Conservation (phyloP, 2,888 invertebrate genomes). For the Eristalinus sepulchralis region DNA sequence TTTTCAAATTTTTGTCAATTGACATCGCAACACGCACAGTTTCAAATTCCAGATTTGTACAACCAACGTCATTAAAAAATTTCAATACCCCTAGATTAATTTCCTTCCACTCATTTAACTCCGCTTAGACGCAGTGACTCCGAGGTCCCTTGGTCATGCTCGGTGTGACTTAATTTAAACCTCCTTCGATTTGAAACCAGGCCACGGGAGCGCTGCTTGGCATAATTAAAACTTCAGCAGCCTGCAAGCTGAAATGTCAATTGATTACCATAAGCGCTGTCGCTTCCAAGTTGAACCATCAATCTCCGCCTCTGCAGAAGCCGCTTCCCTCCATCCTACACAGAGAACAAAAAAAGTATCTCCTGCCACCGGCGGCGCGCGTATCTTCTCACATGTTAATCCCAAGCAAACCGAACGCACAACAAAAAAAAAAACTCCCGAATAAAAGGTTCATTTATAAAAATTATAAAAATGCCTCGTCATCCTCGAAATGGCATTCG, state of each 20-base stretch:
- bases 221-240: not conserved
- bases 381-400: slow-evolving; percentile 45
- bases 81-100: not conserved
- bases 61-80: no score
- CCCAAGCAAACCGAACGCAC: slow-evolving; percentile 8
- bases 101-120: not conserved
- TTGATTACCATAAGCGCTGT: slow-evolving; percentile 13
- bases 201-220: not conserved
- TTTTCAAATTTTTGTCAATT: no score
- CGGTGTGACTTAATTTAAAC: not conserved
- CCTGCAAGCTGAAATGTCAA: slow-evolving; percentile 11
- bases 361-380: not conserved
- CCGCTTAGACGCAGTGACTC: not conserved
- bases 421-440: slow-evolving; percentile 40
- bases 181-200: not conserved
- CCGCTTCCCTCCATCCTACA: slow-evolving; percentile 4
- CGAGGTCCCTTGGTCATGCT: not conserved
- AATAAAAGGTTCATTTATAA: slow-evolving; percentile 70
- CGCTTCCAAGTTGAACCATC: slow-evolving; percentile 34
- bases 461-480: slow-evolving; percentile 66
- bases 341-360: not conserved
- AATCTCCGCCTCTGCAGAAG: slow-evolving; percentile 51
- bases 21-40: no score
- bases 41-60: no score
- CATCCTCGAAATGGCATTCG: slow-evolving; percentile 66